phyloP scores from a whole-genome alignment of 2,797 vertebrate species.

The Sebastes jordani region DNA sequence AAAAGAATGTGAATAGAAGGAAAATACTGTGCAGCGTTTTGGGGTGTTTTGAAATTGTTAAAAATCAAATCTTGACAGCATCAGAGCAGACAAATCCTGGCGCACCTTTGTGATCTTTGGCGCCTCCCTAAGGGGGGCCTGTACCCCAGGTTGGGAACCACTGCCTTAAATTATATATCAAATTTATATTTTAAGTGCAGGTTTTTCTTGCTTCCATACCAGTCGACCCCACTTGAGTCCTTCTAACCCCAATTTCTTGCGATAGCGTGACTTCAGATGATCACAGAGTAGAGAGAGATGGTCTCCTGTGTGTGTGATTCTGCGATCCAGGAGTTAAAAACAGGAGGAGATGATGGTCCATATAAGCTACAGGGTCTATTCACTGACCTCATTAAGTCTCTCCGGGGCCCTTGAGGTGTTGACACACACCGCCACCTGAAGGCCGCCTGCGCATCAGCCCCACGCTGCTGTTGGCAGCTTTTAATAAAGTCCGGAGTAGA shows the following conservation, averaged over 20 bases:
- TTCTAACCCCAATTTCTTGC: background rate
- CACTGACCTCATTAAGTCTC: constrained; percentile 69
- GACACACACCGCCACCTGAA: constrained; percentile 67
- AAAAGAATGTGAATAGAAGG: constrained; percentile 6
- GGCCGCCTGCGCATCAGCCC: constrained; percentile 20
- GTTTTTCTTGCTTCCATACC: background rate
- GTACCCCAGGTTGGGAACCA: too few species aligned
- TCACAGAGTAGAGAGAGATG: background rate
- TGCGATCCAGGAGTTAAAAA: background rate
- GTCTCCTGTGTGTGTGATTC: constrained; percentile 9
- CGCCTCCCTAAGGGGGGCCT: too few species aligned
- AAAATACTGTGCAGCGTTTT: background rate
- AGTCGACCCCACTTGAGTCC: constrained; percentile 1
- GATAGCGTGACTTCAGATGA: background rate
- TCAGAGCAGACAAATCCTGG: too few species aligned
- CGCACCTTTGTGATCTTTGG: too few species aligned
- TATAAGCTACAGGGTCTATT: constrained; percentile 37
- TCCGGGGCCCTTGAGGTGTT: constrained; percentile 42
- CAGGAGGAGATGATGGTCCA: constrained; percentile 14
- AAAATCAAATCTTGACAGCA: background rate
- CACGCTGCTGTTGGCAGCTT: constrained; percentile 65
- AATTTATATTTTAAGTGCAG: background rate
- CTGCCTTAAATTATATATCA: background rate
- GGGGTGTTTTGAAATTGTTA: background rate
- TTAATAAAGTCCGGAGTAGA: constrained; percentile 67